Evolutionary conservation across 1,140 invertebrate genomes (phyloP).

Genomic region (Lepidurus apus): DNA sequence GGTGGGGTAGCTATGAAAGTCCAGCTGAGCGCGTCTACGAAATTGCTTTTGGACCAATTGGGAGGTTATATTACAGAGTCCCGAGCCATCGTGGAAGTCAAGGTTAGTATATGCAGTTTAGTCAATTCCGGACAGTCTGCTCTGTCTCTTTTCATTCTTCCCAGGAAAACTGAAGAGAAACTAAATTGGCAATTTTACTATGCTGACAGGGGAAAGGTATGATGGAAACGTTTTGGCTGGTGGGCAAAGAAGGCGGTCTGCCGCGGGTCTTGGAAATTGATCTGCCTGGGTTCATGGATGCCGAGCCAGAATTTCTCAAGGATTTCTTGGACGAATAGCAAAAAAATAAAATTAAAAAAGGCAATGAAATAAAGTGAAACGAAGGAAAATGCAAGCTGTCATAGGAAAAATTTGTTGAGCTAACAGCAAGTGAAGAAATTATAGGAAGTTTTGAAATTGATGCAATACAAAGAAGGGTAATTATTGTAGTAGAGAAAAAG

Average conservation of each 20-base stretch:
- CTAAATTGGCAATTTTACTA: conserved; percentile 1
- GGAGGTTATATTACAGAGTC: conserved; percentile 47
- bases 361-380: no score
- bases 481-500: no score
- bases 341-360: neutral
- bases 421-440: no score
- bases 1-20: conserved; percentile 48
- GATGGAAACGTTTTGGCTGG: conserved; percentile 44
- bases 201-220: conserved; percentile 31
- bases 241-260: conserved; percentile 57
- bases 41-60: conserved; percentile 46
- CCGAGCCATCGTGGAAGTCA: conserved; percentile 48
- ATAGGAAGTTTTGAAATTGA: no score
- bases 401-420: neutral
- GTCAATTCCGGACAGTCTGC: neutral
- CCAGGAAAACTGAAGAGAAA: neutral
- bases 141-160: neutral
- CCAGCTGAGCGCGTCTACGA: conserved; percentile 49
- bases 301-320: conserved; percentile 43
- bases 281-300: conserved; percentile 52
- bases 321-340: conserved; percentile 28
- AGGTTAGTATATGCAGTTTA: conserved; percentile 40
- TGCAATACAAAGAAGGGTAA: no score
- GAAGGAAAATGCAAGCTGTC: neutral
- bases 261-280: conserved; percentile 52